phyloP scores from a whole-genome alignment of 1,140 invertebrate species.

The Coptotermes formosanus region DNA sequence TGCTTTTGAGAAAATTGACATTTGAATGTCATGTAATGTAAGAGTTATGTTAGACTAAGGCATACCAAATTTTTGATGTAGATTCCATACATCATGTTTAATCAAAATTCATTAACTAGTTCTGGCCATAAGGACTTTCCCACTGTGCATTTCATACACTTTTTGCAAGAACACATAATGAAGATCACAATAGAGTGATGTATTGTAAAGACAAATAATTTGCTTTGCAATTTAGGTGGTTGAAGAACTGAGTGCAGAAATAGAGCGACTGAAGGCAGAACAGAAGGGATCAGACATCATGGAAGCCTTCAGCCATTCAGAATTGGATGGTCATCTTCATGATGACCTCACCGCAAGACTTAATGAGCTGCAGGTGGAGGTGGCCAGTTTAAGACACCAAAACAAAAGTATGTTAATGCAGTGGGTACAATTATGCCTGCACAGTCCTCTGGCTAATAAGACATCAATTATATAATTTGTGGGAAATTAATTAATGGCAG shows the following conservation, averaged over 20 bases:
- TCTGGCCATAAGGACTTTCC: too few species aligned
- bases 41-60: too few species aligned
- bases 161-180: background rate
- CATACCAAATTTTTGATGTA: too few species aligned
- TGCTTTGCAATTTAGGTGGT: constrained; percentile 52
- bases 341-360: constrained; percentile 42
- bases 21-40: too few species aligned
- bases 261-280: constrained; percentile 53
- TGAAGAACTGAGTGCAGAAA: constrained; percentile 68
- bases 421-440: background rate
- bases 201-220: background rate
- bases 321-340: background rate
- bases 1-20: too few species aligned
- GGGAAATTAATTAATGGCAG: too few species aligned
- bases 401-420: constrained; percentile 61
- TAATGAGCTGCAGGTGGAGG: constrained; percentile 52
- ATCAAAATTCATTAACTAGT: too few species aligned
- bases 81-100: too few species aligned
- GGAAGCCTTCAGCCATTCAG: constrained; percentile 39
- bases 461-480: too few species aligned
- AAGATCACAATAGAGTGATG: background rate
- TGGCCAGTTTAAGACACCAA: constrained; percentile 57
- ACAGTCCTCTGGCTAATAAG: too few species aligned
- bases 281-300: constrained; percentile 39
- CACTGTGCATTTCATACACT: too few species aligned